These are phyloP conservation scores for Heliocidaris tuberculata DNA, from an alignment of 35 echinoderm and acorn worm species.

Conservation along the genomic window DNA sequence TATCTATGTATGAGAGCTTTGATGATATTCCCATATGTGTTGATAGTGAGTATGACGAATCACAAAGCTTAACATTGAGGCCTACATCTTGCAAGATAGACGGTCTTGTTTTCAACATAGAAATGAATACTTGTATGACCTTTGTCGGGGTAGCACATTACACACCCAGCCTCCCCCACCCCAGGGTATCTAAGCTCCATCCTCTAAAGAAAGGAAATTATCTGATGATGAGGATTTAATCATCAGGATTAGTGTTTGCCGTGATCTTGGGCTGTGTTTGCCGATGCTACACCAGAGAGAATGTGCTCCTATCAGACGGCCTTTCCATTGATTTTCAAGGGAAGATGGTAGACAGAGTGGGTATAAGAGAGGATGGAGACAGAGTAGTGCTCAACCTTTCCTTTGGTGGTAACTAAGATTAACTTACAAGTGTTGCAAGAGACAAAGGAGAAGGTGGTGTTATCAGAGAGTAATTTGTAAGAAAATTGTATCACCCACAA, in stretches of 20 bases:
- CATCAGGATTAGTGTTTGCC: constrained; percentile 29
- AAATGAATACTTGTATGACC: background rate
- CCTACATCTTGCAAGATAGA: background rate
- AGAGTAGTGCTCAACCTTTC: background rate
- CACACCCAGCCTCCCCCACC: background rate
- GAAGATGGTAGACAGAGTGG: background rate
- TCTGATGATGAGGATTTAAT: constrained; percentile 39
- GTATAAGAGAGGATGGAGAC: background rate
- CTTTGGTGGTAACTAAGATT: background rate
- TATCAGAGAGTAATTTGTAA: background rate
- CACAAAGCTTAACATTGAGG: background rate
- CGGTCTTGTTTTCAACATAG: background rate
- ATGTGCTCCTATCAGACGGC: background rate
- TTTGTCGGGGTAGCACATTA: background rate
- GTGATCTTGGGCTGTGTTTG: constrained; percentile 25
- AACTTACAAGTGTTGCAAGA: constrained; percentile 1
- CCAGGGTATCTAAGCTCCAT: background rate
- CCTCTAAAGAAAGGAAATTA: background rate
- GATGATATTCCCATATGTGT: background rate
- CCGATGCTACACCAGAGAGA: background rate
- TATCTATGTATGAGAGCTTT: background rate
- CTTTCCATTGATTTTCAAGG: constrained; percentile 8
- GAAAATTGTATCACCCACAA: background rate
- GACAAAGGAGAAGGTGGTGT: background rate
- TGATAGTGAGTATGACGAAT: background rate